These are phyloP conservation scores for Aethina tumida DNA, from an alignment of 1,140 invertebrate genomes.

Conservation along the genomic window DNA sequence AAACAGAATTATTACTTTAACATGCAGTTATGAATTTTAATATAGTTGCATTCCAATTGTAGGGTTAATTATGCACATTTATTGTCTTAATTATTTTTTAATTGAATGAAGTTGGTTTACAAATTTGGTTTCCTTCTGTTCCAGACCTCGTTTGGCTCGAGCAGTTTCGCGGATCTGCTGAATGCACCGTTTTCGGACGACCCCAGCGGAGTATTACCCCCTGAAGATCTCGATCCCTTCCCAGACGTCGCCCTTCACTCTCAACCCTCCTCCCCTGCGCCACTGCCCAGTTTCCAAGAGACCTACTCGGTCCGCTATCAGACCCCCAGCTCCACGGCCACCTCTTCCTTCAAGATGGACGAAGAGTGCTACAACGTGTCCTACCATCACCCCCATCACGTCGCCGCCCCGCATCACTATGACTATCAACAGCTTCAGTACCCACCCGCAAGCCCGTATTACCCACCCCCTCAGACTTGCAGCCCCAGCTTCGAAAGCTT, in stretches of 20 bases:
- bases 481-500: conserved; percentile 42
- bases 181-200: conserved; percentile 47
- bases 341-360: conserved; percentile 63
- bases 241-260: conserved; percentile 31
- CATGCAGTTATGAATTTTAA: no score
- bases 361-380: conserved; percentile 57
- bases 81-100: no score
- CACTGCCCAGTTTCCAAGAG: conserved; percentile 76
- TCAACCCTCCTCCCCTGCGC: conserved; percentile 39
- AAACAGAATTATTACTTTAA: no score
- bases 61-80: no score
- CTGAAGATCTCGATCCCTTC: conserved; percentile 34
- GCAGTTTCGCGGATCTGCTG: conserved; percentile 52
- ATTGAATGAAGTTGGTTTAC: neutral
- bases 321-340: conserved; percentile 35
- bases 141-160: conserved; percentile 52
- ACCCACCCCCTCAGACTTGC: conserved; percentile 44
- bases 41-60: no score
- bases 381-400: conserved; percentile 43
- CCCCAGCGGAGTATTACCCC: conserved; percentile 28
- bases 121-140: conserved; percentile 26
- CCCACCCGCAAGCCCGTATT: conserved; percentile 39
- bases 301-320: conserved; percentile 65
- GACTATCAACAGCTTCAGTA: conserved; percentile 51
- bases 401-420: conserved; percentile 43